Percentiles rank a stretch among this genome's conserved stretches.
Evolutionary conservation across 2,113 vertebrate genomes (phyloP).

Genomic region (Gracilinanus agilis): DNA sequence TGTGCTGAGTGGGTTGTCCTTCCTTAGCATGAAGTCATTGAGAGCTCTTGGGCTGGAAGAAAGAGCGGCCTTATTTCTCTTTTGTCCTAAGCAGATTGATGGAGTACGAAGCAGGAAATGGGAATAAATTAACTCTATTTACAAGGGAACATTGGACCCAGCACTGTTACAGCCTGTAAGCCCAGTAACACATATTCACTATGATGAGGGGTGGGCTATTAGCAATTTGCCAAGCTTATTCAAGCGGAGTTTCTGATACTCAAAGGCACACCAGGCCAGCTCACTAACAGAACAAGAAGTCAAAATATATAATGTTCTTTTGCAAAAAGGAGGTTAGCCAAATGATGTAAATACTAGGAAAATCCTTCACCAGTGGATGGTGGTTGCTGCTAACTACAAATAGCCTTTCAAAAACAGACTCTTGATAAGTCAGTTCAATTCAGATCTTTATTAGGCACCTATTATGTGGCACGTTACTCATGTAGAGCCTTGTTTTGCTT

Average conservation of each 20-base stretch:
- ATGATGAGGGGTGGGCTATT: constrained; percentile 56
- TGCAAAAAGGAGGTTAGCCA: constrained; percentile 52
- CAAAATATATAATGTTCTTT: constrained; percentile 42
- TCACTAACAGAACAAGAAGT: constrained; percentile 41
- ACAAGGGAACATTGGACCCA: constrained; percentile 51
- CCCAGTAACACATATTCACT: constrained; percentile 61
- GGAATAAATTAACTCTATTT: constrained; percentile 76
- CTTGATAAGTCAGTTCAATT: not conserved
- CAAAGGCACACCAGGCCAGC: constrained; percentile 60
- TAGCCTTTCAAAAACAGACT: not conserved
- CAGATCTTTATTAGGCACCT: not conserved
- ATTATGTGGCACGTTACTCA: not conserved
- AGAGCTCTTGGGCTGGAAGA: constrained; percentile 69
- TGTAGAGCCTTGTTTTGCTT: not conserved
- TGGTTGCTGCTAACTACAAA: not conserved
- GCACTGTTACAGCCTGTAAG: constrained; percentile 54
- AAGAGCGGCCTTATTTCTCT: constrained; percentile 37
- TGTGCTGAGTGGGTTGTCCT: not conserved
- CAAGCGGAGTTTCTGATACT: constrained; percentile 60
- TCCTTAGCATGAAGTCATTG: constrained; percentile 39
- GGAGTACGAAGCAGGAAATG: constrained; percentile 47
- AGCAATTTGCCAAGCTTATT: constrained; percentile 73
- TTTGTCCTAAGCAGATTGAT: constrained; percentile 53
- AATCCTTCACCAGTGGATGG: not conserved
- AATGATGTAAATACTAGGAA: not conserved